A percentile compares a stretch with the other conserved stretches of the same genome.
Conservation (phyloP, 1,140 invertebrate species). For the Campodea augens region DNA sequence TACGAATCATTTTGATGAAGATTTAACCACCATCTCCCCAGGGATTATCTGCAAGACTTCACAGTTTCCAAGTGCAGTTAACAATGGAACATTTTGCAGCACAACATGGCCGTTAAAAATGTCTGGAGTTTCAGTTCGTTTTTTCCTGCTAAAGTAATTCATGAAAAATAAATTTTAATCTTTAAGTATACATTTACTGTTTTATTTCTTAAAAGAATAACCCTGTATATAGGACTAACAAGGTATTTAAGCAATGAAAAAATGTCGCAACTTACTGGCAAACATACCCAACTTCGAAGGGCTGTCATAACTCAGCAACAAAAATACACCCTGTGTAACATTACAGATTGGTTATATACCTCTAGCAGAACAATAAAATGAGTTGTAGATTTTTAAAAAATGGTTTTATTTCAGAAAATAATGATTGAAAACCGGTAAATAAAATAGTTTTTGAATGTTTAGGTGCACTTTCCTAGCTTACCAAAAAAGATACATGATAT, state of each 20-base stretch:
- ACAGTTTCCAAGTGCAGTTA: not conserved
- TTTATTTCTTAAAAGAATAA: too few relatives aligned
- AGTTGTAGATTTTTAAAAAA: slow-evolving; percentile 1
- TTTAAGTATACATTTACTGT: not conserved
- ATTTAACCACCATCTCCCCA: not conserved
- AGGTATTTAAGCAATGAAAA: too few relatives aligned
- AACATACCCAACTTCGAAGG: not conserved
- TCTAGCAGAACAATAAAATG: not conserved
- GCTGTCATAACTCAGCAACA: too few relatives aligned
- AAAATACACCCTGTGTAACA: not conserved
- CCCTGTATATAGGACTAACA: too few relatives aligned
- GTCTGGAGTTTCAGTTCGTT: not conserved
- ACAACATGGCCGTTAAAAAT: not conserved
- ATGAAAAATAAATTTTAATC: too few relatives aligned
- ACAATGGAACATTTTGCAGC: not conserved
- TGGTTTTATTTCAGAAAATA: not conserved
- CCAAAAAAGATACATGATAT: too few relatives aligned
- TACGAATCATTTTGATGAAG: not conserved
- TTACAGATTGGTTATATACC: not conserved
- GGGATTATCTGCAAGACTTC: not conserved
- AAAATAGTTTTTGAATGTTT: too few relatives aligned
- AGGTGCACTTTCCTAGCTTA: too few relatives aligned
- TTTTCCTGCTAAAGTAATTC: too few relatives aligned
- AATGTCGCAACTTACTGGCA: not conserved
- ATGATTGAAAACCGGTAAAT: too few relatives aligned